Evolutionary conservation across 2,888 invertebrate species (phyloP).

Genomic region (Agriopis leucophaearia): DNA sequence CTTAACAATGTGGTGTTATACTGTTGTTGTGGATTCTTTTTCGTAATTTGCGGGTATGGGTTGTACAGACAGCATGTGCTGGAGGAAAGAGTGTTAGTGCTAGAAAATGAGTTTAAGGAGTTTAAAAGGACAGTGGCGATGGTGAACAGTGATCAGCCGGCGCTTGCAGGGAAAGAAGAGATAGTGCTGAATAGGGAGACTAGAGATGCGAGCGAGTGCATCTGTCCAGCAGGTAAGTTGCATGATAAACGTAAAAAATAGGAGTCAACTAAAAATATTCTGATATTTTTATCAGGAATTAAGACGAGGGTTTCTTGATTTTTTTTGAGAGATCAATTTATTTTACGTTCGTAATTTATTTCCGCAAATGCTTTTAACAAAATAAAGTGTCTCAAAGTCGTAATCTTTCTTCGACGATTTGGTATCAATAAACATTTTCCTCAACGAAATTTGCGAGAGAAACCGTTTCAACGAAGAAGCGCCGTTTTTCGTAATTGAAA

Average conservation of each 20-base stretch:
- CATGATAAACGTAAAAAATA: constrained; percentile 1
- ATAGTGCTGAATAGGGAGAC: constrained; percentile 65
- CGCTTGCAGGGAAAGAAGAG: constrained; percentile 45
- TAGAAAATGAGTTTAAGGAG: constrained; percentile 68
- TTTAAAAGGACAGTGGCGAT: constrained; percentile 47
- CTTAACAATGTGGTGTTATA: constrained; percentile 77
- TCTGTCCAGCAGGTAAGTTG: constrained; percentile 79
- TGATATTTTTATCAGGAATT: constrained; percentile 1
- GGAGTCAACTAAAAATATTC: not conserved
- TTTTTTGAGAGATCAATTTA: constrained; percentile 15
- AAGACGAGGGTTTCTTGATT: not conserved
- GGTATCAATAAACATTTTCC: constrained; percentile 37
- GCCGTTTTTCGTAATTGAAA: constrained; percentile 45
- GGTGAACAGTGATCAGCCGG: constrained; percentile 33
- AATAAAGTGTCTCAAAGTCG: constrained; percentile 30
- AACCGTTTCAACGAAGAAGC: constrained; percentile 34
- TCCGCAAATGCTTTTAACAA: constrained; percentile 31
- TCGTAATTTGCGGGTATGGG: constrained; percentile 72
- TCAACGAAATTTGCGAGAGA: constrained; percentile 30
- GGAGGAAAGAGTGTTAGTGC: constrained; percentile 71
- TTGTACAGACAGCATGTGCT: constrained; percentile 74
- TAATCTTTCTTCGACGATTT: constrained; percentile 32
- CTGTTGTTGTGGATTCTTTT: constrained; percentile 75
- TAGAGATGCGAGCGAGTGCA: constrained; percentile 76
- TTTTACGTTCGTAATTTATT: constrained; percentile 14